These are phyloP conservation scores for Polypterus bichir DNA, from an alignment of 2,113 vertebrate species.

Conservation along the genomic window DNA sequence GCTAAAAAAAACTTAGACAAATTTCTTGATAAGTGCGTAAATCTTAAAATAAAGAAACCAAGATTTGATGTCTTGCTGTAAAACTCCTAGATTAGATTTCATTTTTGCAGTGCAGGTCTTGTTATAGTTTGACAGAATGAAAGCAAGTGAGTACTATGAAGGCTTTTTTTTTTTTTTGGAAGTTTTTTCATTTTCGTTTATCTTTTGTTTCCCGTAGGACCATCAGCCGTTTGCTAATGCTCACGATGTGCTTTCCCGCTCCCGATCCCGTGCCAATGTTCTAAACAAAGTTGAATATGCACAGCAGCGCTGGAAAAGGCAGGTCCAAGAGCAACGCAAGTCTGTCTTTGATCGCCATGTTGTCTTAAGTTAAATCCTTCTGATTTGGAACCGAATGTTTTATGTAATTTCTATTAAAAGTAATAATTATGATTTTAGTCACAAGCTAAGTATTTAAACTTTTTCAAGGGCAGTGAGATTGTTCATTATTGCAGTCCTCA, in stretches of 20 bases:
- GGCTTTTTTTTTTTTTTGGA: not conserved
- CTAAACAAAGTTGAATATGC: conserved; percentile 94
- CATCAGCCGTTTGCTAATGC: conserved; percentile 93
- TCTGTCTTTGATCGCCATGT: conserved; percentile 94
- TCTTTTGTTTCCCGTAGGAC: conserved; percentile 50
- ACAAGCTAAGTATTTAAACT: not conserved
- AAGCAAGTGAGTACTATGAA: not conserved
- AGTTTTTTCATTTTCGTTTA: not conserved
- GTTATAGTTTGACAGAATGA: too few species aligned
- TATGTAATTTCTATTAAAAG: not conserved
- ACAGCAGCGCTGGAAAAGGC: conserved; percentile 92
- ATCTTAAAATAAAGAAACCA: too few species aligned
- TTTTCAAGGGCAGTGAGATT: not conserved
- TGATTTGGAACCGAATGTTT: not conserved
- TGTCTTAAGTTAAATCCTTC: conserved; percentile 74
- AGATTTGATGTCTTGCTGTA: too few species aligned
- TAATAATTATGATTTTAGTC: not conserved
- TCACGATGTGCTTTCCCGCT: conserved; percentile 80
- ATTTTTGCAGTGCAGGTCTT: too few species aligned
- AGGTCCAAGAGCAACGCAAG: conserved; percentile 94
- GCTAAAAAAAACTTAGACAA: too few species aligned
- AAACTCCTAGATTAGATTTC: too few species aligned
- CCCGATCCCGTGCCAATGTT: conserved; percentile 80
- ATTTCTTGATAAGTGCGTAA: too few species aligned
- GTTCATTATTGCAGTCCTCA: too few species aligned